These are phyloP conservation scores for Dioctria linearis DNA, from an alignment of 2,888 invertebrate species.

Conservation along the genomic window DNA sequence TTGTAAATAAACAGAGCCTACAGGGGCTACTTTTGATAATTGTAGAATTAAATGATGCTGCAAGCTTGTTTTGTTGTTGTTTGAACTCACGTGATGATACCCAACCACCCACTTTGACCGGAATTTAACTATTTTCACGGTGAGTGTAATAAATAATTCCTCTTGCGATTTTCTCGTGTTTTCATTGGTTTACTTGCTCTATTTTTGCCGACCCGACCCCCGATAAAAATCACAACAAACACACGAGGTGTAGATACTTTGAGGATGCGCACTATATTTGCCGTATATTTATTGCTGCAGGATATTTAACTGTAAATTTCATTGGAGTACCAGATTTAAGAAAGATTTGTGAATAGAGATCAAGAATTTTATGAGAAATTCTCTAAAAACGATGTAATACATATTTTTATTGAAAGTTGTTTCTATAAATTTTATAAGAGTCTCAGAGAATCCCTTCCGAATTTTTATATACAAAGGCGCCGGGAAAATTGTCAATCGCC, in stretches of 20 bases:
- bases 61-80: too few species aligned
- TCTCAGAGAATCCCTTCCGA: too few species aligned
- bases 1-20: constrained; percentile 28
- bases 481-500: too few species aligned
- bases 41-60: too few species aligned
- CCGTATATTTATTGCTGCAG: constrained; percentile 39
- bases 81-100: too few species aligned
- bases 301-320: constrained; percentile 34
- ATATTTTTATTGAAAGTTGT: too few species aligned
- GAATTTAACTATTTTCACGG: constrained; percentile 7
- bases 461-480: too few species aligned
- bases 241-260: constrained; percentile 53
- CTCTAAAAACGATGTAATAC: too few species aligned
- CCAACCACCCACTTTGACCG: not conserved
- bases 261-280: constrained; percentile 46
- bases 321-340: constrained; percentile 17
- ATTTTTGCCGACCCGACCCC: constrained; percentile 46
- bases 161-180: constrained; percentile 25
- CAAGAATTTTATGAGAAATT: not conserved
- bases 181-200: constrained; percentile 21
- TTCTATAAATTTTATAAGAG: too few species aligned
- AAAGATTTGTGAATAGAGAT: not conserved
- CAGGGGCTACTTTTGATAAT: too few species aligned
- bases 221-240: constrained; percentile 56
- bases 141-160: not conserved